These are phyloP conservation scores for Knipowitschia caucasica DNA, from an alignment of 2,797 vertebrate genomes.

Conservation along the genomic window DNA sequence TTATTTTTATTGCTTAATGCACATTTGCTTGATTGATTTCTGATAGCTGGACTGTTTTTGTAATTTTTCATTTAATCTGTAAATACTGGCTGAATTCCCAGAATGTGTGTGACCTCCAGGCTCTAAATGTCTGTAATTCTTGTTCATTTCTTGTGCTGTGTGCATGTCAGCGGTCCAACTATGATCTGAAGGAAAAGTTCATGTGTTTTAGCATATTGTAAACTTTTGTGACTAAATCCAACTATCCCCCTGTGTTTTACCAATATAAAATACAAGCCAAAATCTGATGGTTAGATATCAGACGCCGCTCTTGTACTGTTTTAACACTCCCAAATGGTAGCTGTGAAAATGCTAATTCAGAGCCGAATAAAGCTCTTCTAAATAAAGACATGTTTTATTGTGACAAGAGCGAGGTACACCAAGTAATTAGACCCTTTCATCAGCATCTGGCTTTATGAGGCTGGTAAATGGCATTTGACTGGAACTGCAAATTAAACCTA, in stretches of 20 bases:
- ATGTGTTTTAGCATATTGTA: too few relatives aligned
- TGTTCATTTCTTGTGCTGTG: too few relatives aligned
- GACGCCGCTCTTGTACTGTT: too few relatives aligned
- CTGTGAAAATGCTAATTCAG: constrained; percentile 3
- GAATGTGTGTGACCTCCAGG: too few relatives aligned
- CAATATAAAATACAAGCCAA: too few relatives aligned
- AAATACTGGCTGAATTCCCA: too few relatives aligned
- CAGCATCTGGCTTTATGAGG: constrained; percentile 5
- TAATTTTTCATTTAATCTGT: too few relatives aligned
- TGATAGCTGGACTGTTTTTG: not conserved
- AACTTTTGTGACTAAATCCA: too few relatives aligned
- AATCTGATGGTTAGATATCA: not conserved
- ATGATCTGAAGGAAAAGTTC: too few relatives aligned
- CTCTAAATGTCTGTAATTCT: too few relatives aligned
- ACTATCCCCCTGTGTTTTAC: too few relatives aligned
- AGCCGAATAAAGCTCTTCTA: not conserved
- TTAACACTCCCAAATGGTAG: not conserved
- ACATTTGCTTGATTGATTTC: not conserved
- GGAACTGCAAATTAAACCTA: not conserved
- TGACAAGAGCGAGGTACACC: constrained; percentile 8
- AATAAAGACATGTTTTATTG: constrained; percentile 8
- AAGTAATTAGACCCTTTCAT: constrained; percentile 7
- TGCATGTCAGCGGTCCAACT: too few relatives aligned
- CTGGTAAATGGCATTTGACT: constrained; percentile 2
- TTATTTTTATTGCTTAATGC: not conserved